A percentile compares a stretch with the other conserved stretches of the same genome.
phyloP scores from a whole-genome alignment of 53 echinoderm and acorn worm genomes.

The Echinometra lucunter region DNA sequence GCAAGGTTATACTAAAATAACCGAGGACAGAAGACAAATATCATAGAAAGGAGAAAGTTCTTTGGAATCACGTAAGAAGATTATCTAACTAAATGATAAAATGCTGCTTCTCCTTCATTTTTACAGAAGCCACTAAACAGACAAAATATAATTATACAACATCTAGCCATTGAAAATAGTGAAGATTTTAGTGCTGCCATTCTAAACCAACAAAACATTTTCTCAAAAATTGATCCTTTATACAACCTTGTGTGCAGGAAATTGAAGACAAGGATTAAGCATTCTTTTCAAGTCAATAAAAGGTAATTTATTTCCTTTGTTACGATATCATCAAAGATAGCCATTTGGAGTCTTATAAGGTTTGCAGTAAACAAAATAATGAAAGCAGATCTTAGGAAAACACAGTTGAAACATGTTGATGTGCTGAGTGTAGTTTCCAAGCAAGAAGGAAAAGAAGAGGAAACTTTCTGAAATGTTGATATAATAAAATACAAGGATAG shows the following conservation, averaged over 20 bases:
- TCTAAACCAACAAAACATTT: not conserved
- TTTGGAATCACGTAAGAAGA: not conserved
- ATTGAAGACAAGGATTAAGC: not conserved
- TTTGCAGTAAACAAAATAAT: not conserved
- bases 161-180: not conserved
- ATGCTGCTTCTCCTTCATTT: not conserved
- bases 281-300: not conserved
- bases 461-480: no score
- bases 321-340: not conserved
- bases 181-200: not conserved
- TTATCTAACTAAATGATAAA: not conserved
- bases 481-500: no score
- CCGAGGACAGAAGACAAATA: not conserved
- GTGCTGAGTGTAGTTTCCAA: not conserved
- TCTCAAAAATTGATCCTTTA: not conserved
- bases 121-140: not conserved
- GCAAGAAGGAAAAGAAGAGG: not conserved
- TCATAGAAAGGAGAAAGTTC: not conserved
- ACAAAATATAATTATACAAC: not conserved
- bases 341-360: not conserved
- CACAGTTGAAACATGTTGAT: not conserved
- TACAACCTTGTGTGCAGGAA: not conserved
- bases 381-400: not conserved
- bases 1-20: not conserved
- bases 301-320: not conserved